Conservation (phyloP, 2,888 invertebrate species). For the Drosophila multiciliata region DNA sequence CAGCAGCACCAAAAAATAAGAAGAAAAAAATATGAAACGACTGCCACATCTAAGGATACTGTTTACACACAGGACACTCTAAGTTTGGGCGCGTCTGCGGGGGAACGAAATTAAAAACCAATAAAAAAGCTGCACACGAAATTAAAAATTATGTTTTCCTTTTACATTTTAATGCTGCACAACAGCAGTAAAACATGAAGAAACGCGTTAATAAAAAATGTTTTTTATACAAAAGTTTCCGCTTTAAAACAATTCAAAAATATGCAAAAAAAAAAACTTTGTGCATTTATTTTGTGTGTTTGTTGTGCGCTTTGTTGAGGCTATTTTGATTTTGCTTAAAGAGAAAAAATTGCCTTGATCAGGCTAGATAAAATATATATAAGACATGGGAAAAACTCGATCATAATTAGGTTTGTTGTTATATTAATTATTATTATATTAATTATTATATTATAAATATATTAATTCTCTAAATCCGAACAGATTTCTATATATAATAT, state of each 20-base stretch:
- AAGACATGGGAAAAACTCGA: not conserved
- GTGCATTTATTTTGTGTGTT: slow-evolving; percentile 19
- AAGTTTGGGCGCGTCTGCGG: slow-evolving; percentile 55
- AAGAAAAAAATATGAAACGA: slow-evolving; percentile 14
- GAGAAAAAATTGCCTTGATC: not conserved
- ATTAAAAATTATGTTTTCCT: slow-evolving; percentile 81
- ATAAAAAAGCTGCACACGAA: slow-evolving; percentile 76
- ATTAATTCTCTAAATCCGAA: not conserved
- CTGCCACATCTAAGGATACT: slow-evolving; percentile 65
- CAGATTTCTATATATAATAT: not conserved
- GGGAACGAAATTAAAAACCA: slow-evolving; percentile 77
- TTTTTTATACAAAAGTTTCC: slow-evolving; percentile 31
- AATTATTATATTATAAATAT: too few species aligned
- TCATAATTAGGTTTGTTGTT: too few species aligned
- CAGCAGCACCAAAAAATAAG: slow-evolving; percentile 21
- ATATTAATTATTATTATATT: too few species aligned
- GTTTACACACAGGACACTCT: slow-evolving; percentile 64
- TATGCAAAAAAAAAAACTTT: slow-evolving; percentile 31
- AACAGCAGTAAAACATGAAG: slow-evolving; percentile 49
- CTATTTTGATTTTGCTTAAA: not conserved
- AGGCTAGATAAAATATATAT: not conserved
- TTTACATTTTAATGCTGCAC: slow-evolving; percentile 54
- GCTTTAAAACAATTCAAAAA: slow-evolving; percentile 47
- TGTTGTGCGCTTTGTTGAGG: not conserved
- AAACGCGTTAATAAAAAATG: slow-evolving; percentile 43